Conservation (phyloP, 2,888 invertebrate species). For the Heteromyza rotundicornis region DNA sequence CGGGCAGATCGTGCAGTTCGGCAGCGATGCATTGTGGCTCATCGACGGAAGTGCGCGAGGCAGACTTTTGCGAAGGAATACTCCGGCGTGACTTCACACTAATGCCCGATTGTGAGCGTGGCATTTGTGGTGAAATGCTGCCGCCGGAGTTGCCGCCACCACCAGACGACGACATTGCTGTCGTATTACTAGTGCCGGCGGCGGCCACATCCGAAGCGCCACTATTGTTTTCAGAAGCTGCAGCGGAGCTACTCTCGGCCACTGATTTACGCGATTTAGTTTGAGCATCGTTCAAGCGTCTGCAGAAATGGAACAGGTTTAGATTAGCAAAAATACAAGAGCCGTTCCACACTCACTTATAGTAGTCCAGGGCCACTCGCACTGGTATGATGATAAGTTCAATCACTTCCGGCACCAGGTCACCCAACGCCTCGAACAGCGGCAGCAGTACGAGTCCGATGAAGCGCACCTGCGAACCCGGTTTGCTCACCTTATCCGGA, state of each 20-base stretch:
- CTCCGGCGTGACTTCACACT: constrained; percentile 67
- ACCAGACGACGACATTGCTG: constrained; percentile 23
- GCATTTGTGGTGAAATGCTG: constrained; percentile 60
- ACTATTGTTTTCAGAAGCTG: constrained; percentile 57
- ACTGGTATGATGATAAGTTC: constrained; percentile 64
- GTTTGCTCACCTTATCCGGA: constrained; percentile 82
- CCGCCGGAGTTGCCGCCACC: constrained; percentile 44
- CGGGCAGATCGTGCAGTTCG: constrained; percentile 65
- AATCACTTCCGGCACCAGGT: constrained; percentile 75
- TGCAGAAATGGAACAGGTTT: constrained; percentile 25
- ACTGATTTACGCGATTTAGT: constrained; percentile 61
- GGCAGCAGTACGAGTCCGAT: constrained; percentile 82
- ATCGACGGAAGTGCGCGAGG: constrained; percentile 66
- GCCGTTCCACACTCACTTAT: constrained; percentile 48
- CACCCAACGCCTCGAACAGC: constrained; percentile 78
- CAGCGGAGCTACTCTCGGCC: constrained; percentile 52
- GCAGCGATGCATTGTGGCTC: constrained; percentile 62
- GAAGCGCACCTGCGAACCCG: constrained; percentile 83
- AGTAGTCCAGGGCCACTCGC: constrained; percentile 62
- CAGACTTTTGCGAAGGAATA: constrained; percentile 63
- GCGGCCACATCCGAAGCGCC: constrained; percentile 36
- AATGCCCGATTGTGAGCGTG: constrained; percentile 64
- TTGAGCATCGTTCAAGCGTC: constrained; percentile 63
- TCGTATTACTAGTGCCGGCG: constrained; percentile 31
- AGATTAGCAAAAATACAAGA: no score